Evolutionary conservation across 2,888 invertebrate species (phyloP), one percentile per base, ranked within the genome.

Genomic region (Ornithoptera priamus): DNA sequence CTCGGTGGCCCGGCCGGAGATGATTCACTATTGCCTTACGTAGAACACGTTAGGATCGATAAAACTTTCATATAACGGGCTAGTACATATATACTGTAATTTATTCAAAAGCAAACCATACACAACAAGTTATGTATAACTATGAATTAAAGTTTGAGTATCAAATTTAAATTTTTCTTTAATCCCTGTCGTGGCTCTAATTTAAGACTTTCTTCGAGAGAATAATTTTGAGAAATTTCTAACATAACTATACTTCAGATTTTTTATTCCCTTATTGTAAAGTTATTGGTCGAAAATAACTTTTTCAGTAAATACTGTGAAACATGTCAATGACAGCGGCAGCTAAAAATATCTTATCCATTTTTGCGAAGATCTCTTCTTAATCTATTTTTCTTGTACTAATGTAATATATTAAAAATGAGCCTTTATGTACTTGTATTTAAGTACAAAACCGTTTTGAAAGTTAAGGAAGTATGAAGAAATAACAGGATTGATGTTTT

Each of bases 1-100:
- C 81, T 75, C 80, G 85, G 89, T 86, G 89, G 88, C 79, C 85
- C 75, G 89, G 88, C 79, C 85, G 75, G 72, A 71, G 66, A 76
- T 86, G 85, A 86, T 78, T 85, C 86, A 85, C 75, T 67, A 75
- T 61, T 65, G 69, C 72, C 78, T 77, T 76, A 79, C 75, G 77
- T 75, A 73, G 70, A 73, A 68, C 74, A 79, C 80, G 79, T 79
- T 75, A 78, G 80, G 79, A 77, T 77, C 77, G 81, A 83, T 78
- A 77, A 73, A 72, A 74, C 71, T 74, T 76, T 72, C 73, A 73
- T 67, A 67, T 71, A 70, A 67, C 60, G n/a, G 46, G 20, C 50
- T 20, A 50, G 30, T 53, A 24, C 20, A 39, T 59, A 42, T 24
- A 12, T 46, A 46, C 46, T 15, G 46, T 46, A 46, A 46, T 12